Evolutionary conservation across 2,888 invertebrate species (phyloP), one percentile per base, ranked within the genome.

Genomic region (Bhutanitis thaidina): DNA sequence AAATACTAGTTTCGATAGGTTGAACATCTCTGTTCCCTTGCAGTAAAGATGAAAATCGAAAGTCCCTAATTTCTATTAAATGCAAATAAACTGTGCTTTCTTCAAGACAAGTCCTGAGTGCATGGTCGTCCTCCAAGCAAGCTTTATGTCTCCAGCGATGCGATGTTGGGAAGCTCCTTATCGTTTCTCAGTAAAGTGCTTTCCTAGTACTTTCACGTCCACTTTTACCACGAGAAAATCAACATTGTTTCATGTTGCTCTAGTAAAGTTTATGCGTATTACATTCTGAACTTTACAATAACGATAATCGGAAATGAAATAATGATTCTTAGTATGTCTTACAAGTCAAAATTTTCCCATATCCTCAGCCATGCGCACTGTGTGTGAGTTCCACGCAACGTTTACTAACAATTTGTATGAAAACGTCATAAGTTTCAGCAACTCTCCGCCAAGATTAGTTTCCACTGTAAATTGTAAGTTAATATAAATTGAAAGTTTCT

Each of bases 181-280:
- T 68, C 71, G 77, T 66, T 77, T 77, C 77, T 67, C 69, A 65
- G 78, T 81, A 81, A 84, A 84, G 82, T 80, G 77, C 69, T 77
- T 82, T 80, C 71, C 68, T 69, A 63, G 75, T 73, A 69, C 64
- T 64, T 69, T 61, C 61, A 54, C 55, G 58, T 65, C 56, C 57
- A 57, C 56, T 49, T 59, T 55, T 59, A 61, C 59, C 52, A 54
- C 55, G 56, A 60, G 60, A 59, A 62, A 64, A 62, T 56, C 52
- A 56, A 64, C 60, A 67, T 62, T 68, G 66, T 67, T 67, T 65
- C 59, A 58, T 55, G 60, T 55, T 54, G 57, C 49, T 54, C 50
- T 54, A 53, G 54, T 52, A 53, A 49, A 56, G 55, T 34, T 16
- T 34, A 30, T 40, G 40, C 30, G 25, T 35, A 39, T 41, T 36